These are phyloP conservation scores for Hephaestus fuliginosus DNA, from an alignment of 2,797 vertebrate genomes.

Conservation along the genomic window DNA sequence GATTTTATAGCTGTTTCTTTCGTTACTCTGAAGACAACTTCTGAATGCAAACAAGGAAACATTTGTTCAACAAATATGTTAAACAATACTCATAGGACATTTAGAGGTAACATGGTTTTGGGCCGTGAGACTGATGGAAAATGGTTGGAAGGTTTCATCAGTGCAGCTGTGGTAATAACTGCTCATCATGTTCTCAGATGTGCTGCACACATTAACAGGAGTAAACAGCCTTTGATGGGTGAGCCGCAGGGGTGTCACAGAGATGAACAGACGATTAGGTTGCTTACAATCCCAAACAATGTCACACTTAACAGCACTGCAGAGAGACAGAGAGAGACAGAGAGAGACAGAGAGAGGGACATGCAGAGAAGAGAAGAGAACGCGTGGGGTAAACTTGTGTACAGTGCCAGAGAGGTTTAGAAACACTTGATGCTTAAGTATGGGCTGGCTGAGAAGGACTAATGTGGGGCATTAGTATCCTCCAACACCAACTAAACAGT, in stretches of 20 bases:
- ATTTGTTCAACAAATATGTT: background rate
- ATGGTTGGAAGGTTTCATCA: conserved; percentile 34
- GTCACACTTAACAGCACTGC: conserved; percentile 48
- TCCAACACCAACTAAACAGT: background rate
- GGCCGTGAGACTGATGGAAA: conserved; percentile 25
- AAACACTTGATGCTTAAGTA: conserved; percentile 21
- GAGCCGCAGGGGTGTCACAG: conserved; percentile 62
- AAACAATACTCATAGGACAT: conserved; percentile 9
- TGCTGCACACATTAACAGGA: conserved; percentile 57
- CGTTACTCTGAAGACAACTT: background rate
- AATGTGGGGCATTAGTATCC: background rate
- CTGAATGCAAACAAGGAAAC: background rate
- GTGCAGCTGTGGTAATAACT: conserved; percentile 49
- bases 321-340: conserved; percentile 8
- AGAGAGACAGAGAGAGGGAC: background rate
- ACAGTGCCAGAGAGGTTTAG: conserved; percentile 15
- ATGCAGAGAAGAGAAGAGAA: conserved; percentile 13
- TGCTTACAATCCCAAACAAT: conserved; percentile 54
- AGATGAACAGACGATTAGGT: conserved; percentile 61
- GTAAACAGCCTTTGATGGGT: conserved; percentile 64
- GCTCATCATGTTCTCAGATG: conserved; percentile 60
- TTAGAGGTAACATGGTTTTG: conserved; percentile 12
- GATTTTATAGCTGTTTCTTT: background rate
- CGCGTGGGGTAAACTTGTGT: conserved; percentile 21
- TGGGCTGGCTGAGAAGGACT: conserved; percentile 18